Base-by-base conservation (phyloP, 2,113 vertebrate genomes). In the Ictalurus furcatus region DNA sequence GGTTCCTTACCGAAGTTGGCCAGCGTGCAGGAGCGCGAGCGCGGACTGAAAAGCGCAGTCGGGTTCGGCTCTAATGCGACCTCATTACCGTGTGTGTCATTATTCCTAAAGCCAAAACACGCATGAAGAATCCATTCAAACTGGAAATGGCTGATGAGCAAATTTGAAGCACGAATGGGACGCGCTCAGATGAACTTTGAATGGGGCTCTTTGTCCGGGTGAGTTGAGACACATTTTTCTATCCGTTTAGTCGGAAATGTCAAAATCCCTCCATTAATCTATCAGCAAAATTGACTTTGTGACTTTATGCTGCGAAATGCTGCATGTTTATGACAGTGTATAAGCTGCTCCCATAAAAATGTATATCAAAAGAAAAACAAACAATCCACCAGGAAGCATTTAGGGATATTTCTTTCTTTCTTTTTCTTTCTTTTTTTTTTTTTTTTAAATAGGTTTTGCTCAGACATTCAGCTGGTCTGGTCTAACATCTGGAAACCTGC, bases 141-240 rank as follows among this genome's bases (percentile, higher is more conserved):
- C 67, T 63, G n/a, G 87, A 88, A 30, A 87, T 86, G 90, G 81
- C 61, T 79, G 61, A 25, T 87, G 54, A 40, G 80, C 82, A 85
- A 86, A 92, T 92, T 89, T 91, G 48, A 82, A 85, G 16, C 56
- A 88, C 94, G 86, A 54, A 95, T 95, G 94, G 93, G 90, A 94
- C 79, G 92, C 88, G 93, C 88, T 90, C 92, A 90, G 84, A 81
- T 92, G 56, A 95, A 95, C 92, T 95, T 94, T 92, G 90, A 85
- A 91, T 92, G 87, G 92, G 89, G 87, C 92, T 92, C 90, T 92
- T 85, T 87, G 88, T 88, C 91, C 87, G 87, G 96, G 96, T 96
- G 92, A 95, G 96, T 96, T 93, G 40, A n/a, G 12, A 23, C 52
- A 28, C 8, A 56, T 40, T 74, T 44, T 40, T n/a, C 13, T 69